Evolutionary conservation across 2,888 invertebrate genomes (phyloP), one percentile per base, ranked within the genome.

Genomic region (Neoaliturus tenellus): DNA sequence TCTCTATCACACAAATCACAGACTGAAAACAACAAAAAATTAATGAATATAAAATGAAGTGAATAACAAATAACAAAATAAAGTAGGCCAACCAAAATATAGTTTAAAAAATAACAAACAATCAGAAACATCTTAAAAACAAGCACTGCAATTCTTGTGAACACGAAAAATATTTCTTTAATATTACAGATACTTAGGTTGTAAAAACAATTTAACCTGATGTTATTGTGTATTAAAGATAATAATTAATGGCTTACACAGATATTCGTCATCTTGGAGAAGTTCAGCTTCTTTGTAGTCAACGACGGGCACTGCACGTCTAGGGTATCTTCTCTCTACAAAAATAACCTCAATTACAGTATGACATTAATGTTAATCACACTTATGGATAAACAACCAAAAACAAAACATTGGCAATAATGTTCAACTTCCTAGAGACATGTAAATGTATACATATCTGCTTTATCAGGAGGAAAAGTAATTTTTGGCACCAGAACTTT

Each of bases 1-100:
- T 81, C 81, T 81, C 81, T 31, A n/a, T 67, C 55, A 81, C 81
- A 81, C 23, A 31, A n/a, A 28, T 62, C 62, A 62, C 81, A 81
- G 28, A 62, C 81, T 81, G 41, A 14, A n/a, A n/a, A n/a, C n/a
- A 58, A 81, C 55, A 39, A 14, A 39, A 17, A 80, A 48, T 35
- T 33, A 67, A 14, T 33, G 5, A 33, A 4, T 6, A 8, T 69
- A 33, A 33, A 35, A 33, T 69, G 20, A 35, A 35, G 10, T 33
- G 3, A 3, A 5, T 6, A 23, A 23, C 4, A 41, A 10, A 10
- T 33, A 14, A 41, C 23, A n/a, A 14, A 48, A 8, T 14, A 17
- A 17, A 17, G 17, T 6, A 48, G 39, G 39, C 39, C 39, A 4
- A 48, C 48, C 4, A 48, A 48, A 48, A 48, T 48, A 17, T 48